Evolutionary conservation across 2,797 vertebrate species (phyloP), one percentile per base, ranked within the genome.

Genomic region (Cheirogaleus major): DNA sequence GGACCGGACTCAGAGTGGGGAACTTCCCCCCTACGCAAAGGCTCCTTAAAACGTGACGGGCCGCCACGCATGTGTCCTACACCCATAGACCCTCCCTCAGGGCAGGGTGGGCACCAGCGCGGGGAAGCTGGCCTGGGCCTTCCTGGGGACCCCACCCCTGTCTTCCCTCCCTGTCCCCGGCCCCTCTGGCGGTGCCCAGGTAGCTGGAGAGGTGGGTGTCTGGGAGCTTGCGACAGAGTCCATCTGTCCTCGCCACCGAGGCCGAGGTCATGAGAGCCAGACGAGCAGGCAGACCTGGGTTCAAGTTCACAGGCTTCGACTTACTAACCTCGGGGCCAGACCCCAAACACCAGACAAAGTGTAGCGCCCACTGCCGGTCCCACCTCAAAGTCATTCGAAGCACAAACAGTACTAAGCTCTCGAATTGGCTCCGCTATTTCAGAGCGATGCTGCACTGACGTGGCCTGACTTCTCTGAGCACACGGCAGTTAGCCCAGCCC

Each of bases 261-360:
- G 13, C 9, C 70, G 3, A 27, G 8, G 20, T 76, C 2, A 20
- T 7, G 20, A 65, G 23, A 61, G 50, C 38, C 73, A 93, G 81
- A 5, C 38, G 18, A n/a, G 18, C 0, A 0, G 43, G 22, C 45
- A 55, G n/a, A 27, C 57, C 45, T 10, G 18, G n/a, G 57, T 41
- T 84, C n/a, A 38, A 17, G n/a, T 73, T 43, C 43, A 88, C 18
- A 45, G 0, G 0, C 1, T 8, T 4, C 41, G 2, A 32, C 48
- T 45, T 72, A 11, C 50, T 43, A 11, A 18, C 25, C 12, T 48
- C 15, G 76, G 52, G 59, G 43, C 38, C 14, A 48, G 55, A 12
- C 82, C 61, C 27, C 59, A 15, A 52, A 55, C 43, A 35, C 59
- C 41, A 22, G 35, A 25, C 35, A 18, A 45, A 65, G 27, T 20